These are phyloP conservation scores for Fragum sueziense DNA, from an alignment of 2,888 invertebrate genomes.

Conservation along the genomic window DNA sequence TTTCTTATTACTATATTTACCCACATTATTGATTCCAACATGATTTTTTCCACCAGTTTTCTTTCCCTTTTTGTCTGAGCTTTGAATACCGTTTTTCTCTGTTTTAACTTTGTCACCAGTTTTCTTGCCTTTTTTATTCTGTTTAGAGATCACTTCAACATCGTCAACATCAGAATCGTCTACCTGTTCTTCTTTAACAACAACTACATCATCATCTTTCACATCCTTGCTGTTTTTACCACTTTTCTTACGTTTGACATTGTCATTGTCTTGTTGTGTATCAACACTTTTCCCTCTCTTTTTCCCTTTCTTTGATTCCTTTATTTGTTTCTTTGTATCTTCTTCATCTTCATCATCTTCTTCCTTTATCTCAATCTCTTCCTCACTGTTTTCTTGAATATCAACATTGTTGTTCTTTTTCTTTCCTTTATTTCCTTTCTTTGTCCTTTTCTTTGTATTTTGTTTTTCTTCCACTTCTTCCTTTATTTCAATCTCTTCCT, in stretches of 20 bases:
- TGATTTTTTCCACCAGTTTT: not conserved
- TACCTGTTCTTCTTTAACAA: conserved; percentile 1
- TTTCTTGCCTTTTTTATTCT: not conserved
- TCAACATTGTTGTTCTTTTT: not conserved
- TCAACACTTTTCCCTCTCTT: not conserved
- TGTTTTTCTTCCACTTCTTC: too few species aligned
- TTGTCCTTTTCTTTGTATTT: not conserved
- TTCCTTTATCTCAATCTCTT: not conserved
- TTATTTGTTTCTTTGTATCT: not conserved
- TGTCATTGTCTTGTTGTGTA: not conserved
- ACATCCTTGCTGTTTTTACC: conserved; percentile 2
- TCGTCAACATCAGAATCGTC: not conserved
- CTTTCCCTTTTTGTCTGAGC: not conserved
- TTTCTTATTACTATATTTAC: not conserved
- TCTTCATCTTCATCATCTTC: too few species aligned
- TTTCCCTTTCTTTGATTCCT: not conserved
- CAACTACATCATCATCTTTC: too few species aligned
- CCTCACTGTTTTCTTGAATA: not conserved
- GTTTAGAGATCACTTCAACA: not conserved
- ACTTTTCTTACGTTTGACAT: conserved; percentile 18
- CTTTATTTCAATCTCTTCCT: not conserved
- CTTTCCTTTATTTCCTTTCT: not conserved
- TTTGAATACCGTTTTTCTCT: not conserved
- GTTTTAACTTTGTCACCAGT: not conserved
- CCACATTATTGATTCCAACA: not conserved